These are phyloP conservation scores for Caenorhabditis imperialis DNA, from an alignment of 2,888 invertebrate genomes.

Conservation along the genomic window DNA sequence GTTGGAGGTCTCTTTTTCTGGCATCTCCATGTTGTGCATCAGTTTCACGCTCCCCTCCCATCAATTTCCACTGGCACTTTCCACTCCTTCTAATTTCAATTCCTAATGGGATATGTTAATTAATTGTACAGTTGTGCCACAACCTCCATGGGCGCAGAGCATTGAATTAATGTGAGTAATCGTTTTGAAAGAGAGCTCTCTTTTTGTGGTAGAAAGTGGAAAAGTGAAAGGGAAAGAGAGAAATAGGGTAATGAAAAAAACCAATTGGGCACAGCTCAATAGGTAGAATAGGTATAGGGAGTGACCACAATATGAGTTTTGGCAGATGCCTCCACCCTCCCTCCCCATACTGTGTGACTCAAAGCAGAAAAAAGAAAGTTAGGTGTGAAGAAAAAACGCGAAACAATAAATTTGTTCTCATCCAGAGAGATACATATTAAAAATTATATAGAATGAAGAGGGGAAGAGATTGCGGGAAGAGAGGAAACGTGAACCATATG, in stretches of 20 bases:
- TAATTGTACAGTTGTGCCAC: slow-evolving; percentile 24
- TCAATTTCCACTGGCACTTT: slow-evolving; percentile 22
- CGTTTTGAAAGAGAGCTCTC: background rate
- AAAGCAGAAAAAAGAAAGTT: slow-evolving; percentile 6
- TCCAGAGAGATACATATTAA: slow-evolving; percentile 34
- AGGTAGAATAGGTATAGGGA: slow-evolving; percentile 37
- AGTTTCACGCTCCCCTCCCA: slow-evolving; percentile 20
- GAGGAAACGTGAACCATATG: slow-evolving; percentile 49
- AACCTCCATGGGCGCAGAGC: slow-evolving; percentile 5
- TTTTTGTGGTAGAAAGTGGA: background rate
- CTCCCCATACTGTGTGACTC: slow-evolving; percentile 39
- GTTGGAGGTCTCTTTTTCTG: slow-evolving; percentile 44
- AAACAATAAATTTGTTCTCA: slow-evolving; percentile 11
- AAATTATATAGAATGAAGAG: slow-evolving; percentile 41
- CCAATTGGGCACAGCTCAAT: slow-evolving; percentile 29
- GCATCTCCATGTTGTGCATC: slow-evolving; percentile 19
- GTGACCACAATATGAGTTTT: slow-evolving; percentile 51
- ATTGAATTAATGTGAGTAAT: slow-evolving; percentile 18
- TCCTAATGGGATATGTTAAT: slow-evolving; percentile 23
- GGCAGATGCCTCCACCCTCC: slow-evolving; percentile 50
- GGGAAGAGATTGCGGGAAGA: slow-evolving; percentile 21
- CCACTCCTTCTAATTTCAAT: slow-evolving; percentile 31
- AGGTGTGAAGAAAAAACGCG: slow-evolving; percentile 1
- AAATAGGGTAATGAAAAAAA: slow-evolving; percentile 42
- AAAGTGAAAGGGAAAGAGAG: background rate